These are phyloP conservation scores for Ceratosolen solmsi DNA, from an alignment of 1,140 invertebrate species.

Conservation along the genomic window DNA sequence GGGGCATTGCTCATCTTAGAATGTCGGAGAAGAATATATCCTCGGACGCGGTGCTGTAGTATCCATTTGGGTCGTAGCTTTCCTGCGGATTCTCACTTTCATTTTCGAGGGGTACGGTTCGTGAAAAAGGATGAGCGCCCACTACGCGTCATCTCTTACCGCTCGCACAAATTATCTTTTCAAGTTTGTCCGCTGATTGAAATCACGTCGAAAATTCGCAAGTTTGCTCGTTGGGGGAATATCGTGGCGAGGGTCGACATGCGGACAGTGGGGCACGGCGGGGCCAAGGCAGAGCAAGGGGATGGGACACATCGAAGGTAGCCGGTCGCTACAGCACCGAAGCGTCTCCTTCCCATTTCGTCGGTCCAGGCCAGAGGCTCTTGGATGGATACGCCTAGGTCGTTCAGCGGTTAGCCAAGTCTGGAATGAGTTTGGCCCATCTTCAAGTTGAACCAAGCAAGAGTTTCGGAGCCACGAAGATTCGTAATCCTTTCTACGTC, in stretches of 20 bases:
- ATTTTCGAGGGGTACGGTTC: not conserved
- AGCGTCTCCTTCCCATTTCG: not conserved
- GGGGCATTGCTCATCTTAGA: too few relatives aligned
- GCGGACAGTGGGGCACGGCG: not conserved
- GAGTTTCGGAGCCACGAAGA: slow-evolving; percentile 34
- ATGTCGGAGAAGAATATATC: too few relatives aligned
- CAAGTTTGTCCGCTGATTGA: slow-evolving; percentile 44
- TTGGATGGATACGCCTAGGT: slow-evolving; percentile 38
- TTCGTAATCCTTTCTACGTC: not conserved
- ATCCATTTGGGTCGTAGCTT: too few relatives aligned
- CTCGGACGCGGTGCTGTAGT: too few relatives aligned
- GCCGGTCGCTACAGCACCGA: not conserved
- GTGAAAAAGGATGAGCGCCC: not conserved
- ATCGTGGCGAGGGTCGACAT: not conserved
- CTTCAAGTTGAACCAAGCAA: slow-evolving; percentile 54
- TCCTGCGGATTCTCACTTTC: not conserved
- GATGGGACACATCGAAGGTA: not conserved
- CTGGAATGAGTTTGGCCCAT: slow-evolving; percentile 63
- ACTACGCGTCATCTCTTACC: slow-evolving; percentile 11
- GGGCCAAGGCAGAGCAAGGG: not conserved
- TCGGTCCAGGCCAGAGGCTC: not conserved
- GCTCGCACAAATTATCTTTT: slow-evolving; percentile 40
- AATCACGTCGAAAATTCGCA: slow-evolving; percentile 47
- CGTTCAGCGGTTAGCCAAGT: slow-evolving; percentile 60
- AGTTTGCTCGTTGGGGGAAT: slow-evolving; percentile 24